Evolutionary conservation across 1,140 invertebrate species (phyloP).

Genomic region (Penaeus chinensis): DNA sequence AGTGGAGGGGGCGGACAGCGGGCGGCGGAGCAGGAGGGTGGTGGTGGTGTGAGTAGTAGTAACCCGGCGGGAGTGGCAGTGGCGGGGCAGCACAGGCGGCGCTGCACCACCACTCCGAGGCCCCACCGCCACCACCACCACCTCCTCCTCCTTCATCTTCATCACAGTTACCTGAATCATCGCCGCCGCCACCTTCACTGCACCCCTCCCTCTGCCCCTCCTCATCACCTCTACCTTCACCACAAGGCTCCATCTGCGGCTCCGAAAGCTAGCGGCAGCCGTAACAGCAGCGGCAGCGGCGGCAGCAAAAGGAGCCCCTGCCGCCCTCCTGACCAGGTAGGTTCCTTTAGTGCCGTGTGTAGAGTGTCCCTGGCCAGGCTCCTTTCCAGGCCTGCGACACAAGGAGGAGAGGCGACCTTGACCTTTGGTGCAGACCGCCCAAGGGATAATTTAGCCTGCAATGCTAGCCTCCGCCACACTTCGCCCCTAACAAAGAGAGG

Average conservation of each 20-base stretch:
- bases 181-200: neutral
- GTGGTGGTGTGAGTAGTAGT: slow-evolving; percentile 46
- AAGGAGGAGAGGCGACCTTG: slow-evolving; percentile 31
- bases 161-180: slow-evolving; percentile 15
- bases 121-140: slow-evolving; percentile 28
- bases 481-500: slow-evolving; percentile 39
- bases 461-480: slow-evolving; percentile 29
- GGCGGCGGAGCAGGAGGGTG: slow-evolving; percentile 33
- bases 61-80: slow-evolving; percentile 52
- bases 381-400: neutral
- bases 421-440: slow-evolving; percentile 39
- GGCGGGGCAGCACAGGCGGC: slow-evolving; percentile 36
- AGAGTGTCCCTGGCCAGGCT: neutral
- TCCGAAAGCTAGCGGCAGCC: neutral
- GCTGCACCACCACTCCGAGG: slow-evolving; percentile 42
- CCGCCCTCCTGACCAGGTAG: slow-evolving; percentile 40
- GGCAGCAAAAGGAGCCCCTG: slow-evolving; percentile 21
- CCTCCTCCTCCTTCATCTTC: slow-evolving; percentile 1
- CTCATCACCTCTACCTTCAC: neutral
- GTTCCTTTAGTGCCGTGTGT: slow-evolving; percentile 23
- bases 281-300: neutral
- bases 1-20: slow-evolving; percentile 13
- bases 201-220: neutral
- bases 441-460: slow-evolving; percentile 48
- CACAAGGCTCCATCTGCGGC: slow-evolving; percentile 5